Base-by-base conservation (phyloP, 2,888 invertebrate genomes). In the Oscheius myriophilus region DNA sequence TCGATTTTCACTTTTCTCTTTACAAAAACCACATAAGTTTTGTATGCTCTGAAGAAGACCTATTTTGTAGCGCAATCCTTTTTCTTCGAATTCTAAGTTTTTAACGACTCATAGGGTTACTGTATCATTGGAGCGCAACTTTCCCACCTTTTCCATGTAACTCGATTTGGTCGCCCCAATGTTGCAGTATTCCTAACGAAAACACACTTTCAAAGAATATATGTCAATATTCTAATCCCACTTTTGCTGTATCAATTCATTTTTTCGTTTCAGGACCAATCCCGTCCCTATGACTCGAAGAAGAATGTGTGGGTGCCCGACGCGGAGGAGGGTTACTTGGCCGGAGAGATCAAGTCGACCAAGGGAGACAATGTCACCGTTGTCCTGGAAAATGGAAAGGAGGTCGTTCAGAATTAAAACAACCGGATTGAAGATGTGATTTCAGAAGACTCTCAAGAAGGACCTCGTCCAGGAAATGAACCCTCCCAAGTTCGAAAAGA, bases 251-350 rank as follows among this genome's bases (percentile, higher is more conserved):
- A n/a, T n/a, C 51, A 57, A 41, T 6, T 11, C 14, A 58, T 14
- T 23, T 6, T 42, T 63, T 16, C 43, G 21, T 33, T 82, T 11
- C 70, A 95, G 91, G 96, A 96, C 90, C 95, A 96, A 90, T 93
- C 94, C 90, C 95, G 95, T 91, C 96, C 96, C 85, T 96, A 96
- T 91, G 96, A 96, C 91, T 94, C 93, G 90, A 98, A 98, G 91
- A 98, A 97, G 91, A 93, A 93, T 88, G 95, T 95, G 91, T 98
- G 97, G 97, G 93, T 97, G 82, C 95, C 96, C 87, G 93, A 94
- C 89, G 94, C 95, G 87, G 96, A 96, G 90, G 96, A 97, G 87
- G 96, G 97, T 87, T 97, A 93, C 91, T 88, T 96, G 86, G 92
- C 94, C 90, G 97, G 95, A 88, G 96, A 96, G 89, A 97, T 99